Evolutionary conservation across 1,140 invertebrate species (phyloP).

Genomic region (Spodoptera frugiperda): DNA sequence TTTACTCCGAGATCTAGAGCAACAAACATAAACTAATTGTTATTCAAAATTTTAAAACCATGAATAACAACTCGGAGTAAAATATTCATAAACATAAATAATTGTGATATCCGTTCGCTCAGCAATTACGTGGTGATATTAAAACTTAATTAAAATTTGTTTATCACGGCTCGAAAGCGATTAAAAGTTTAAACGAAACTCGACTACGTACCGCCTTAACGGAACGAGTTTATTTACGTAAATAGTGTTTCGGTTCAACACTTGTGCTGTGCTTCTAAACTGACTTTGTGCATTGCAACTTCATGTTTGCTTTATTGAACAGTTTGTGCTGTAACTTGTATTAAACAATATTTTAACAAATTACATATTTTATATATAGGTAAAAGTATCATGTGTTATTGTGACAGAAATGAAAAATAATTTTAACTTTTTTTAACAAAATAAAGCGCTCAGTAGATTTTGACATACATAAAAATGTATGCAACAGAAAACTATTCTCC

Average conservation of each 20-base stretch:
- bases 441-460: no score
- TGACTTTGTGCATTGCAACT: conserved; percentile 42
- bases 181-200: conserved; percentile 85
- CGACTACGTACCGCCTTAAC: conserved; percentile 77
- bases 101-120: conserved; percentile 78
- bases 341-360: background rate
- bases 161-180: conserved; percentile 84
- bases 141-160: conserved; percentile 86
- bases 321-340: background rate
- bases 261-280: conserved; percentile 52
- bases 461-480: no score
- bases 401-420: no score
- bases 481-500: no score
- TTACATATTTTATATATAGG: no score
- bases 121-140: conserved; percentile 84
- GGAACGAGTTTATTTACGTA: conserved; percentile 79
- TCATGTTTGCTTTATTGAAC: conserved; percentile 41
- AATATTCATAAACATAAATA: conserved; percentile 81
- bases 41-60: conserved; percentile 36
- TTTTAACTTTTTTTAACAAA: no score
- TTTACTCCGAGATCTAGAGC: background rate
- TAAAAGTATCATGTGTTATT: no score
- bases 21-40: conserved; percentile 22
- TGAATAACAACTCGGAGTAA: conserved; percentile 47
- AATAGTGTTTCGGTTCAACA: conserved; percentile 67